Percentiles rank a stretch among this genome's conserved stretches.
Conservation (phyloP, 2,888 invertebrate species). For the Plebejus anna region DNA sequence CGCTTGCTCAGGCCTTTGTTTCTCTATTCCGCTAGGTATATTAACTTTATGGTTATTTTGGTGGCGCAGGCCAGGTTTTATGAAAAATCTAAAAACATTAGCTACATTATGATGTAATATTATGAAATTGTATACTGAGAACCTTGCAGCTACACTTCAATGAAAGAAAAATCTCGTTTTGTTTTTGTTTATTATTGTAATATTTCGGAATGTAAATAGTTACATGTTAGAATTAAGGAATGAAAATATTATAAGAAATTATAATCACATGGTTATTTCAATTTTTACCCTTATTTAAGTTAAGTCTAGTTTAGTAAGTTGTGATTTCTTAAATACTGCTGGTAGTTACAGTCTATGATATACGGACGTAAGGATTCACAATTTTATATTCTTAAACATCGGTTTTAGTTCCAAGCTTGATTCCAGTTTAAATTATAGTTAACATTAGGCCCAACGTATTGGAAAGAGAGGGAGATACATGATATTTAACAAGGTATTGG, state of each 20-base stretch:
- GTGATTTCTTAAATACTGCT: neutral
- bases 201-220: conserved; percentile 73
- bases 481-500: no score
- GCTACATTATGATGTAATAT: conserved; percentile 33
- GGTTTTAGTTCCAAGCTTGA: neutral
- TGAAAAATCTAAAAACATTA: neutral
- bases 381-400: no score
- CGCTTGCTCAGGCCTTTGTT: no score
- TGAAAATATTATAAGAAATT: conserved; percentile 76
- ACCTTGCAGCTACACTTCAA: conserved; percentile 44
- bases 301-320: neutral
- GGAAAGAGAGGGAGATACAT: no score
- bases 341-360: no score
- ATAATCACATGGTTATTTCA: conserved; percentile 62
- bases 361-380: no score
- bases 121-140: conserved; percentile 43
- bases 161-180: conserved; percentile 66
- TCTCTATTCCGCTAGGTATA: no score
- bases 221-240: conserved; percentile 65
- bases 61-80: conserved; percentile 4
- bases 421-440: neutral
- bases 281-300: conserved; percentile 35
- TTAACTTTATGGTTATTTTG: neutral
- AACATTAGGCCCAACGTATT: no score
- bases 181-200: conserved; percentile 71